Evolutionary conservation across 2,888 invertebrate genomes (phyloP).

Genomic region (Drosophila limbata): DNA sequence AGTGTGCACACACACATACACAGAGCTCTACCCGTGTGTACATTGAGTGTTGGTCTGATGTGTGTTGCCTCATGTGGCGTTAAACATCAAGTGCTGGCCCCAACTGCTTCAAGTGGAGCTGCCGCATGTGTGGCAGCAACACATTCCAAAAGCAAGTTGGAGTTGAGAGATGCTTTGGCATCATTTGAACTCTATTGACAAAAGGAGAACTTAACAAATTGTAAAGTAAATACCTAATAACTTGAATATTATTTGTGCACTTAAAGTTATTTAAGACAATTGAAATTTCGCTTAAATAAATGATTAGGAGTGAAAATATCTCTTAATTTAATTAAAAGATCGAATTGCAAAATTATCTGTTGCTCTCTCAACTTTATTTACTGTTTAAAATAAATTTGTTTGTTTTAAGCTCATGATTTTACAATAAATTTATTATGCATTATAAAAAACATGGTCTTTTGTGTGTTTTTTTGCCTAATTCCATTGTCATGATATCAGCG

Average conservation of each 20-base stretch:
- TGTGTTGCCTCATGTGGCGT: slow-evolving; percentile 53
- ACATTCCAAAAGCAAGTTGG: neutral
- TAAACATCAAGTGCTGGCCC: slow-evolving; percentile 35
- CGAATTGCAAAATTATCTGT: neutral
- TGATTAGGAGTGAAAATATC: no score
- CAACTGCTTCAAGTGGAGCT: slow-evolving; percentile 19
- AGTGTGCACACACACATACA: slow-evolving; percentile 26
- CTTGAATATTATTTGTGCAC: neutral
- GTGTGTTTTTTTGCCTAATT: slow-evolving; percentile 39
- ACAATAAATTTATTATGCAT: slow-evolving; percentile 12
- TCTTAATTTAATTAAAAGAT: no score
- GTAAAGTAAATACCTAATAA: slow-evolving; percentile 15
- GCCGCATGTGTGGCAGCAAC: slow-evolving; percentile 47
- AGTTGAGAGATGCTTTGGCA: neutral
- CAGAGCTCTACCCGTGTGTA: no score
- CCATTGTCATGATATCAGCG: slow-evolving; percentile 36
- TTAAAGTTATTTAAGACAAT: neutral
- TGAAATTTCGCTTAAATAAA: no score
- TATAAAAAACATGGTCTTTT: slow-evolving; percentile 2
- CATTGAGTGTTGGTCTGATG: slow-evolving; percentile 6
- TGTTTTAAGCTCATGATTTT: slow-evolving; percentile 9
- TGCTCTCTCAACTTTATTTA: neutral
- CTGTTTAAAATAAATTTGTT: slow-evolving; percentile 6
- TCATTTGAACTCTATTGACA: slow-evolving; percentile 18
- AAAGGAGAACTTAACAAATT: slow-evolving; percentile 5